Base-by-base conservation (phyloP, 2,797 vertebrate genomes). In the Odontamblyopus rebecca region DNA sequence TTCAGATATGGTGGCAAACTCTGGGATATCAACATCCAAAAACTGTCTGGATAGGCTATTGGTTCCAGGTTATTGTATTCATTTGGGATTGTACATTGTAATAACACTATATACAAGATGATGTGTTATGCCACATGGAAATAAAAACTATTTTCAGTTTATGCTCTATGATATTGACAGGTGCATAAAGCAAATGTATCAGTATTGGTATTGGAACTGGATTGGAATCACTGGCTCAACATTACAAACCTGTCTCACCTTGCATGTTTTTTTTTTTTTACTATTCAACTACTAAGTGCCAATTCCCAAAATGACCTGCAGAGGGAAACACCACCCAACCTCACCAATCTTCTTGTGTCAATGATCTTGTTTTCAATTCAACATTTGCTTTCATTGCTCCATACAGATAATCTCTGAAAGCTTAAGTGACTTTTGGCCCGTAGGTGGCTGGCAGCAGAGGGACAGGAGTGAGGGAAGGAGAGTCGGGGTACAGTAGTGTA, bases 401-500 rank as follows among this genome's bases (percentile, higher is more conserved):
- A 51, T 57, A 67, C 74, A 85, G 75, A 79, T 73, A 79, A 87
- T 87, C 82, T 79, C 54, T 61, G 59, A 64, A 66, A 73, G 83
- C 79, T 65, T 71, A 66, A 23, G 67, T 35, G 64, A 61, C 38
- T 70, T 78, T 60, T 82, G 78, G 87, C 82, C 83, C 68, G 76
- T 82, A 83, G 84, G 76, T 82, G 81, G 82, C 84, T 73, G 67
- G 73, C 56, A 60, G 61, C 18, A 60, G 74, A 53, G 73, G 69
- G 57, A 54, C 82, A 76, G 61, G 75, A 79, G 83, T 53, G 84
- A 82, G 78, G 69, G 71, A 80, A 71, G 81, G 73, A 82, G 82
- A 83, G 81, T 80, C 75, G 78, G 77, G 75, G 67, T 74, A 85
- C 85, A 84, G 87, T 87, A 67, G 75, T 85, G 82, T 82, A 89